Percentiles rank a stretch among this genome's conserved stretches.
These are phyloP conservation scores for Psittacula derbiana DNA, from an alignment of 2,797 vertebrate species.

Conservation along the genomic window DNA sequence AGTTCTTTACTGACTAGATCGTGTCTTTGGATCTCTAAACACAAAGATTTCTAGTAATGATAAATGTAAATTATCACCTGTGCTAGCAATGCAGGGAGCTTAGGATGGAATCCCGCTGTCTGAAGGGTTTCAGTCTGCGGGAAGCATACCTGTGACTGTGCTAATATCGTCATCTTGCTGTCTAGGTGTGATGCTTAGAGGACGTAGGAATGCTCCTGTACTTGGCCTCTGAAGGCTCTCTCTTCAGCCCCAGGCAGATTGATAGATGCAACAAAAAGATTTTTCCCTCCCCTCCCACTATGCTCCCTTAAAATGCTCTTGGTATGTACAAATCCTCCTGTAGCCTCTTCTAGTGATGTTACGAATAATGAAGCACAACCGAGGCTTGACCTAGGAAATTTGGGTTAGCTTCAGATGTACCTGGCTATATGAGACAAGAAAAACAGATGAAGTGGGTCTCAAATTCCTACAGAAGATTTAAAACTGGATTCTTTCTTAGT, in stretches of 20 bases:
- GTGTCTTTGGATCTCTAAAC: not conserved
- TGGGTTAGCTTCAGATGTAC: not conserved
- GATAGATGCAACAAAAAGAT: not conserved
- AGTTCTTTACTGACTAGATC: not conserved
- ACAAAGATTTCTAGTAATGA: not conserved
- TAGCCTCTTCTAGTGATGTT: not conserved
- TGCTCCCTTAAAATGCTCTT: not conserved
- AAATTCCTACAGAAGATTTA: not conserved
- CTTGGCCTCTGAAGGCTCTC: not conserved
- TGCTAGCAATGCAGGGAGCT: not conserved
- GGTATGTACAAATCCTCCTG: not conserved
- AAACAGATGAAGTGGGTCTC: not conserved
- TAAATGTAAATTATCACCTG: not conserved
- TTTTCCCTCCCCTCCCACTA: not conserved
- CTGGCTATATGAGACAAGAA: not conserved
- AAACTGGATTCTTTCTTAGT: slow-evolving; percentile 36
- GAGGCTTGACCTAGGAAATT: not conserved
- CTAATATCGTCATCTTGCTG: not conserved
- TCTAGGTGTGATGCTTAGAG: not conserved
- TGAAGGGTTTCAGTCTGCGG: not conserved
- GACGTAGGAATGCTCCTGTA: not conserved
- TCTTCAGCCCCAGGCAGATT: not conserved
- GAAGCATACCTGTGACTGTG: not conserved
- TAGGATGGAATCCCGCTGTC: not conserved
- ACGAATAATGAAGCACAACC: not conserved